Base-by-base conservation (phyloP, 2,888 invertebrate genomes). In the Gasteruption jaculator region DNA sequence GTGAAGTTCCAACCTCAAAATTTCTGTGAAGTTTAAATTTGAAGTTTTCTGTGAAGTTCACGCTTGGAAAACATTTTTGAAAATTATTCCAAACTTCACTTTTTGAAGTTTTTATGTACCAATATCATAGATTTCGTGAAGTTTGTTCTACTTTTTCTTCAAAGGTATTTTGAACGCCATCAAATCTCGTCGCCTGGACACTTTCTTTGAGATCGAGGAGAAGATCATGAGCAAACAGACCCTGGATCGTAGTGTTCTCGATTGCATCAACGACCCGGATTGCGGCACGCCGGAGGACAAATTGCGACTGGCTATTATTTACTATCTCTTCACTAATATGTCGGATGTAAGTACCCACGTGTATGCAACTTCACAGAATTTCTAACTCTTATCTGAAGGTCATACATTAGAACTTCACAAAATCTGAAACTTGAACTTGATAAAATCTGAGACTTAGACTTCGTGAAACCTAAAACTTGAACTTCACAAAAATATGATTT, bases 161-260 rank as follows among this genome's bases (percentile, higher is more conserved):
- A 4, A 63, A 76, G 85, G 84, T 8, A 86, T 91, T 53, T 72
- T 91, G 42, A 89, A 90, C 71, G 79, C 77, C 36, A 91, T 92
- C 31, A 92, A 95, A 75, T 82, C 84, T 1, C 78, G 96, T 38
- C 85, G 96, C 53, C 73, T 99, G 36, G 99, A 99, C 68, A 90
- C 92, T 1, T 92, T 91, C 65, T 99, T 99, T 66, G 99, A 99
- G 73, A 76, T 93, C 45, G 99, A 99, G 75, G 97, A 99, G 68
- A 97, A 96, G 72, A 85, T 99, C 32, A 91, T 97, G 90, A 90
- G 87, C 35, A 89, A 86, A 73, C 81, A 83, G 53, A 81, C 83
- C 4, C 73, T 86, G 43, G 93, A 90, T 63, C 86, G 89, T 68
- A 83, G 87, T 16, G 75, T 95, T n/a, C 72, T 91, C 64, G 95